Conservation (phyloP, 2,113 vertebrate species). For the Notarius quadriscutis region DNA sequence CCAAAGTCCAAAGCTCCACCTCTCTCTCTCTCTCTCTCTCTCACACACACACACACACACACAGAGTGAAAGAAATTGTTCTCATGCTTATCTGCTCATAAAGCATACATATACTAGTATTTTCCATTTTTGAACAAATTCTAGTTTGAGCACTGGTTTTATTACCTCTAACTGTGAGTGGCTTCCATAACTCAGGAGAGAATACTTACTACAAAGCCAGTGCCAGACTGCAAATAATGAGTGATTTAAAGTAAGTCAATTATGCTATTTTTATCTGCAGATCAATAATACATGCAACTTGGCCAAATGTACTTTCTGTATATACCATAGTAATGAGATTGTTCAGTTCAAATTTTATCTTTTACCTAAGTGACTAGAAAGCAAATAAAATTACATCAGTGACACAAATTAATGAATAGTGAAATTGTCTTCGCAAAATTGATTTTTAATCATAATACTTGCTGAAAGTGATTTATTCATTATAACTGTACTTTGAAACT, state of each 20-base stretch:
- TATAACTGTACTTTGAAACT: no score
- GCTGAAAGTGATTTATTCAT: no score
- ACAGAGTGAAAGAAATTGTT: neutral
- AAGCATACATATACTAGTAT: slow-evolving; percentile 17
- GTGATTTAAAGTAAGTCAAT: neutral
- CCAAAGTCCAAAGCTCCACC: slow-evolving; percentile 80
- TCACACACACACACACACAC: neutral
- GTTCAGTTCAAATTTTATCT: no score
- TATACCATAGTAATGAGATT: no score
- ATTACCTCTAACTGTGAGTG: neutral
- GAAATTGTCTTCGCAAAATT: no score
- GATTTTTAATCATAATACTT: no score
- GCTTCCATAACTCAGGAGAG: neutral
- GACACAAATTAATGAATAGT: no score
- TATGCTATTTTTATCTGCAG: neutral
- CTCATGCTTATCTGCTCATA: neutral
- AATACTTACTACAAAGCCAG: neutral
- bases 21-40: slow-evolving; percentile 15
- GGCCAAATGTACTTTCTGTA: neutral
- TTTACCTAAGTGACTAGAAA: no score
- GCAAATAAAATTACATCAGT: no score
- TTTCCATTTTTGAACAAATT: slow-evolving; percentile 4
- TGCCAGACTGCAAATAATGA: neutral
- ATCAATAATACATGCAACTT: neutral
- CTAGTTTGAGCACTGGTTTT: neutral